These are phyloP conservation scores for Spisula subtruncata DNA, from an alignment of 2,888 invertebrate genomes.

Conservation along the genomic window DNA sequence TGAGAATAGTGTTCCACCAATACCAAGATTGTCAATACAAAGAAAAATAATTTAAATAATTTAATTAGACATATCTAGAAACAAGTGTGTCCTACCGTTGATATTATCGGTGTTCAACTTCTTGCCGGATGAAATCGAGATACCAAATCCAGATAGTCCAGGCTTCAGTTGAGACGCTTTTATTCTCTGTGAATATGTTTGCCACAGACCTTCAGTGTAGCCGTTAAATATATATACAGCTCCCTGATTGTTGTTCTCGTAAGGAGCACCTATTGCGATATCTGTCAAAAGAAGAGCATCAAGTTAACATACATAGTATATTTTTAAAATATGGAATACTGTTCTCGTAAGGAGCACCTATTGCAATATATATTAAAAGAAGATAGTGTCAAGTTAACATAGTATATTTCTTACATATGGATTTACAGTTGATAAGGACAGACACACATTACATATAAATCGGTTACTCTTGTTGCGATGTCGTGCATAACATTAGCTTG, in stretches of 20 bases:
- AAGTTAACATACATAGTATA: no score
- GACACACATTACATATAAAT: no score
- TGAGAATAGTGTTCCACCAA: no score
- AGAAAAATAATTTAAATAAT: no score
- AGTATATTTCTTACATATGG: no score
- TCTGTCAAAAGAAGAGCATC: conserved; percentile 51
- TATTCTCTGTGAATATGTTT: conserved; percentile 67
- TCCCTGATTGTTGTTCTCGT: conserved; percentile 67
- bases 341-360: conserved; percentile 75
- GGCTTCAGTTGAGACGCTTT: conserved; percentile 49
- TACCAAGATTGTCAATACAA: no score
- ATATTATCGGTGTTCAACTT: conserved; percentile 69
- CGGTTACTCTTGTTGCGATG: no score
- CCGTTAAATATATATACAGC: conserved; percentile 74
- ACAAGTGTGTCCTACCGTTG: conserved; percentile 50
- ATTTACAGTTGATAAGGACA: no score
- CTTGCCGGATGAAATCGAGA: conserved; percentile 57
- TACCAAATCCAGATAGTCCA: conserved; percentile 64
- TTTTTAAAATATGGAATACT: no score
- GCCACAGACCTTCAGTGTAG: conserved; percentile 56
- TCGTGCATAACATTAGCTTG: no score
- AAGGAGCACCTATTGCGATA: conserved; percentile 72
- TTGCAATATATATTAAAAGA: conserved; percentile 62
- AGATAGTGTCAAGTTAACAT: no score
- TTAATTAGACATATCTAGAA: no score